Evolutionary conservation across 2,888 invertebrate genomes (phyloP), one percentile per base, ranked within the genome.

Genomic region (Drosophila paucipuncta): DNA sequence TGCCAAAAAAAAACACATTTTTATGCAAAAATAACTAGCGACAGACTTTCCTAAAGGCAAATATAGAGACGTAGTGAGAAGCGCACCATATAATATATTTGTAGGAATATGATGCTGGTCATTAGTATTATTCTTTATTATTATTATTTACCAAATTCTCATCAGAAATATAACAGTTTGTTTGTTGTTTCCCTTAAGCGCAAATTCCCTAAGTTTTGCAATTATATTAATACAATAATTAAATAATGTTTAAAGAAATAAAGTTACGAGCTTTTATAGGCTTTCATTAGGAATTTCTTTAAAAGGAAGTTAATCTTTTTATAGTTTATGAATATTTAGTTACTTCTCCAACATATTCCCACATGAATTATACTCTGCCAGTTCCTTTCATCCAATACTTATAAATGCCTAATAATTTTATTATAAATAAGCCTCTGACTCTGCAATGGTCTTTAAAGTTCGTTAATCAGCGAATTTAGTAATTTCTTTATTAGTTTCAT

Each of bases 381-480:
- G 16, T 25, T 47, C 25, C 25, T 4, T 25, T 1, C 47, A 25
- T 25, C 25, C 25, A 25, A 25, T 47, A 47, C 47, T 47, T 47
- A 25, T 7, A 25, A 47, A 25, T 25, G 22, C 13, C 47, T 13
- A 47, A 47, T 25, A 7, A 47, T 37, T 16, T 25, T 0, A 18
- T 16, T 18, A 25, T 25, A 7, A 11, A 37, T 2, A 30, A 30
- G 7, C 7, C 30, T 58, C 30, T 22, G 10, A 13, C 62, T 61
- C 59, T 77, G 75, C 69, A 52, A 5, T 68, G 75, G 52, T 43
- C 7, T 5, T 30, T 1, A 41, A 62, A 70, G 6, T 54, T 70
- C 69, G 71, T 31, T 39, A 22, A 2, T 4, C 5, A 10, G 13
- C 69, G 69, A 70, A 33, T 37, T 61, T 61, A 6, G 7, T 35